phyloP scores from a whole-genome alignment of 2,797 vertebrate species.

The Aselliscus stoliczkanus region DNA sequence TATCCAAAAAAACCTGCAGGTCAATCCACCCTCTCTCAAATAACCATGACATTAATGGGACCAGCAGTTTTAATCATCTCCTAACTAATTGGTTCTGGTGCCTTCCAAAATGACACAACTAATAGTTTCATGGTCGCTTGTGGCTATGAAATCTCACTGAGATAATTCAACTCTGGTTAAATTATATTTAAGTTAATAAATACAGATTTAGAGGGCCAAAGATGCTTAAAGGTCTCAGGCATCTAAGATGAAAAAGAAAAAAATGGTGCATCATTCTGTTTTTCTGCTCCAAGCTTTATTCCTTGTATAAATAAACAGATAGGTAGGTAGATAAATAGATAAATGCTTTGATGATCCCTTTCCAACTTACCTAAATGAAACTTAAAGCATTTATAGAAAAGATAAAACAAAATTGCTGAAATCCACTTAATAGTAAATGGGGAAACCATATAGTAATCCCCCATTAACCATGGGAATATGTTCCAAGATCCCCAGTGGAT shows the following conservation, averaged over 20 bases:
- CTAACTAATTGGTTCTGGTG: neutral
- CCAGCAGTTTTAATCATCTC: neutral
- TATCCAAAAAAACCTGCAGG: neutral
- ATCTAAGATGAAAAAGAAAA: neutral
- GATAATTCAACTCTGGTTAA: neutral
- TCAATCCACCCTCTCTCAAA: neutral
- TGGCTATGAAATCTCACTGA: neutral
- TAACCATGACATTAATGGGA: neutral
- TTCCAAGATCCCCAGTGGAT: neutral
- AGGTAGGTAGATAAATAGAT: neutral
- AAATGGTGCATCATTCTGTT: neutral
- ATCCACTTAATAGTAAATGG: neutral
- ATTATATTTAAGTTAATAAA: constrained; percentile 40
- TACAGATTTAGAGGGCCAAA: neutral
- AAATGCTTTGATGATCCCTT: neutral
- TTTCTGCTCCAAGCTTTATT: neutral
- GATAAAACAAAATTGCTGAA: neutral
- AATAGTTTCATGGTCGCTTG: neutral
- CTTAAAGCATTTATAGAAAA: neutral
- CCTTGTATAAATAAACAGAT: neutral
- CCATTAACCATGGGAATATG: neutral
- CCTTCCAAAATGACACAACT: neutral
- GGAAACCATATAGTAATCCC: neutral
- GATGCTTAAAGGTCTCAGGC: neutral
- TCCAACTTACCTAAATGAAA: neutral